Conservation (phyloP, 2,888 invertebrate genomes). For the Noctua comes region DNA sequence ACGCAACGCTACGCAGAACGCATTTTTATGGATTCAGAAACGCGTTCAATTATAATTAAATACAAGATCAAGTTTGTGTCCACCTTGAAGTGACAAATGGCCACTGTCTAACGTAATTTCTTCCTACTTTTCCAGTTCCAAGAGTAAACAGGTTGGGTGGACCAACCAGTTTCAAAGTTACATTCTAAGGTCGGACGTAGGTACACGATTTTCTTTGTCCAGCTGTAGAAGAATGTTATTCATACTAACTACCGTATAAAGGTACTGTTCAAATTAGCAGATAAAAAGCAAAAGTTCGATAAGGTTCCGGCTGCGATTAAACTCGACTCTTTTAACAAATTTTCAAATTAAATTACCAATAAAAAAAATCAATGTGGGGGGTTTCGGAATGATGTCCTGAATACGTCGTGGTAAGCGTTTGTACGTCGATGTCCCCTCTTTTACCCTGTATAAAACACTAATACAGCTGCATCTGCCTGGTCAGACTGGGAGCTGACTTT, state of each 20-base stretch:
- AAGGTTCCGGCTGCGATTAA: too few relatives aligned
- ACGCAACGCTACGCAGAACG: neutral
- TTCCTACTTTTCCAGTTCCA: conserved; percentile 16
- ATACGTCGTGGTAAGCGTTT: too few relatives aligned
- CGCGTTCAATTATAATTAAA: neutral
- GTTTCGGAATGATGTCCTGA: too few relatives aligned
- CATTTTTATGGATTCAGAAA: neutral
- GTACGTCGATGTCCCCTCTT: too few relatives aligned
- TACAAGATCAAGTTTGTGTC: neutral
- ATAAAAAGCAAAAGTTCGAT: too few relatives aligned
- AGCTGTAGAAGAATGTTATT: neutral
- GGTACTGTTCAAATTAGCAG: neutral
- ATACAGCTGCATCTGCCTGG: neutral
- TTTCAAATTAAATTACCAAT: too few relatives aligned
- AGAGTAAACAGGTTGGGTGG: conserved; percentile 10
- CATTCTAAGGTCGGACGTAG: neutral
- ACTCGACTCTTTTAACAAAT: too few relatives aligned
- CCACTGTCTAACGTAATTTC: conserved; percentile 10
- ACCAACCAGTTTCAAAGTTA: too few relatives aligned
- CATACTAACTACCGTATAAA: neutral
- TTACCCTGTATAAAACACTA: neutral
- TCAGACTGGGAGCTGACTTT: neutral
- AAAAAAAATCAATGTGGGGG: too few relatives aligned
- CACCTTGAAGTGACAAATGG: neutral
- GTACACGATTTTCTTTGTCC: neutral